Base-by-base conservation (phyloP, 92 coral and sea anemone genomes). In the Siderastrea radians region DNA sequence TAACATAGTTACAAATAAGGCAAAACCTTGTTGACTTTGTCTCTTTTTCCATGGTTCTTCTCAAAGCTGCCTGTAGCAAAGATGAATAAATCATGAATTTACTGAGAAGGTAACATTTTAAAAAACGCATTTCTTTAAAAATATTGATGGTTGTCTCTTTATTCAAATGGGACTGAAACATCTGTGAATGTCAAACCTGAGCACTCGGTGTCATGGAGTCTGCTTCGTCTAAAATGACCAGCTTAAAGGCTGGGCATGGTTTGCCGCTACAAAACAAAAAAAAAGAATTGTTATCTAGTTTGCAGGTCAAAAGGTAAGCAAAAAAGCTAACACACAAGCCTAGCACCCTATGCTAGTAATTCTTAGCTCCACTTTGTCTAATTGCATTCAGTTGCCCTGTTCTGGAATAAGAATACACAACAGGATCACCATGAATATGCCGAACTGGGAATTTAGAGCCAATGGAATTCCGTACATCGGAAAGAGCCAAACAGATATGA, bases 121-220 rank as follows among this genome's bases (percentile, higher is more conserved):
- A 6, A 48, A 47, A 50, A 17, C 0, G 9, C 59, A 50, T 52
- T 16, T 3, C n/a, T 47, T 72, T 50, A 16, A 49, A 44, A 74
- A 3, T 3, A 14, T 13, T 19, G 5, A 6, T 26, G 44, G 48
- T 77, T 53, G 26, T 14, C 15, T 6, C 3, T 45, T 3, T 45
- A 44, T 43, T 12, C 8, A 5, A 7, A 0, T 44, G 8, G 45
- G 10, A 13, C 7, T 3, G 19, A 4, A 1, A n/a, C 13, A 7
- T 6, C 4, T n/a, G 7, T 2, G 44, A 19, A 68, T 16, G 3
- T 46, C 86, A 43, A 81, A 97, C 99, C 98, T 97, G 99, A 53
- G 99, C 99, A 89, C 98, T 97, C 58, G 96, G 93, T 19, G 99
- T 97, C 99, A 97, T 97, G 12, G 99, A 97, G 54, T 97, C 99